A percentile compares a stretch with the other conserved stretches of the same genome.
phyloP scores from a whole-genome alignment of 2,888 invertebrate species.

The Drosophila lacicola region DNA sequence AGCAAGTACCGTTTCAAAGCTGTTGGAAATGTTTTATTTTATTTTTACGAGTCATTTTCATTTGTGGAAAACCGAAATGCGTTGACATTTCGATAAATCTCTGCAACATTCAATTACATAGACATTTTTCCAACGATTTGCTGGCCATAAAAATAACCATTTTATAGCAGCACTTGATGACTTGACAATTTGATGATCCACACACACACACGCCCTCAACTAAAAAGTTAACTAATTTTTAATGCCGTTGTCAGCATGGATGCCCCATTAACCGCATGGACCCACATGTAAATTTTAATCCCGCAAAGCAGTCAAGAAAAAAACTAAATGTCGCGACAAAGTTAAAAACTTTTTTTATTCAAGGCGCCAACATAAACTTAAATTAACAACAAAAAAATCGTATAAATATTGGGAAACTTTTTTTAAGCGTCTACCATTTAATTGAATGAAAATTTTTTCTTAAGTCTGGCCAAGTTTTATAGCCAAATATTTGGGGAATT shows the following conservation, averaged over 20 bases:
- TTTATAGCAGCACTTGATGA: constrained; percentile 68
- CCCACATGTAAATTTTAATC: constrained; percentile 45
- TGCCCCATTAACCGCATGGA: constrained; percentile 30
- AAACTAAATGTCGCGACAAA: constrained; percentile 41
- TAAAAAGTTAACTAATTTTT: constrained; percentile 70
- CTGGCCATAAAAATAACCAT: constrained; percentile 61
- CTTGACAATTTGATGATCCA: constrained; percentile 42
- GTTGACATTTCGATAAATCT: constrained; percentile 38
- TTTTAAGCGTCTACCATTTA: constrained; percentile 49
- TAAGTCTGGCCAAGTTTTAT: constrained; percentile 50
- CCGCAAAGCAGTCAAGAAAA: constrained; percentile 12
- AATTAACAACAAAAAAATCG: constrained; percentile 26
- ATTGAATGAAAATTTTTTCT: constrained; percentile 57
- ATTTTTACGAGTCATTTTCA: constrained; percentile 6
- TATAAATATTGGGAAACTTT: constrained; percentile 43
- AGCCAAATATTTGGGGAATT: constrained; percentile 69
- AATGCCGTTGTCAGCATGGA: constrained; percentile 41
- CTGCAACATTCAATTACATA: constrained; percentile 49
- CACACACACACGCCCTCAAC: constrained; percentile 24
- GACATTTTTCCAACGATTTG: constrained; percentile 50
- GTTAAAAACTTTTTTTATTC: constrained; percentile 41
- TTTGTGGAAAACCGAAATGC: constrained; percentile 25
- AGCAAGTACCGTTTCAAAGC: neutral
- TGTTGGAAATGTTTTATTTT: neutral
- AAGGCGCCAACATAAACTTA: constrained; percentile 31